Evolutionary conservation across 2,797 vertebrate genomes (phyloP).

Genomic region (Centropyge bicolor): DNA sequence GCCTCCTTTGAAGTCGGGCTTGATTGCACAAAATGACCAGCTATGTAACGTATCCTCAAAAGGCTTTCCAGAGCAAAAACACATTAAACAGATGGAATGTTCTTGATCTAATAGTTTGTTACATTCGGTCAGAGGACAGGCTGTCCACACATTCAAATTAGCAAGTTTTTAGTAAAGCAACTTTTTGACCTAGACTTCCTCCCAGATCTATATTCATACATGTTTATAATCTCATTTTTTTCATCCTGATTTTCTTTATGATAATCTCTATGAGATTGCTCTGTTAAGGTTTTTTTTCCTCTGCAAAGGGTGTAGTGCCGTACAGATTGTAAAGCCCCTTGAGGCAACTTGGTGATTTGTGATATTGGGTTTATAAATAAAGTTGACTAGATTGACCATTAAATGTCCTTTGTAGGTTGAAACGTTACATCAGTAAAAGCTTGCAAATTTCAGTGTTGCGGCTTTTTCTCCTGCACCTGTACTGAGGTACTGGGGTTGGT

Average conservation of each 20-base stretch:
- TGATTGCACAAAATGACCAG: conserved; percentile 43
- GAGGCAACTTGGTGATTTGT: not conserved
- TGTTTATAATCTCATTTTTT: not conserved
- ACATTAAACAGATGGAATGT: conserved; percentile 5
- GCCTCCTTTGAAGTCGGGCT: conserved; percentile 43
- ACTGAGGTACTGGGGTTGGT: too few species aligned
- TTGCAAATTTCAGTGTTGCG: not conserved
- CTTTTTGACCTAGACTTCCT: not conserved
- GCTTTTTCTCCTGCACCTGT: not conserved
- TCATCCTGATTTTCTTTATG: not conserved
- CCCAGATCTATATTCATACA: not conserved
- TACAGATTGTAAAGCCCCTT: not conserved
- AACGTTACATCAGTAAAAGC: not conserved
- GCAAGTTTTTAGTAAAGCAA: not conserved
- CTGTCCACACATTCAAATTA: not conserved
- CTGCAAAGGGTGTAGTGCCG: not conserved
- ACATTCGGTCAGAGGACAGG: conserved; percentile 11
- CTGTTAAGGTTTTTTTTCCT: not conserved
- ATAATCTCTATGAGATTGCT: too few species aligned
- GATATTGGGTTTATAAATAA: not conserved
- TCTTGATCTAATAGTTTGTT: conserved; percentile 34
- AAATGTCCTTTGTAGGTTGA: not conserved
- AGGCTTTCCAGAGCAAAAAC: conserved; percentile 27
- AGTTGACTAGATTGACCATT: not conserved
- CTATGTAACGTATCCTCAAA: conserved; percentile 14